Evolutionary conservation across 2,113 vertebrate genomes (phyloP).

Genomic region (Mobula birostris): DNA sequence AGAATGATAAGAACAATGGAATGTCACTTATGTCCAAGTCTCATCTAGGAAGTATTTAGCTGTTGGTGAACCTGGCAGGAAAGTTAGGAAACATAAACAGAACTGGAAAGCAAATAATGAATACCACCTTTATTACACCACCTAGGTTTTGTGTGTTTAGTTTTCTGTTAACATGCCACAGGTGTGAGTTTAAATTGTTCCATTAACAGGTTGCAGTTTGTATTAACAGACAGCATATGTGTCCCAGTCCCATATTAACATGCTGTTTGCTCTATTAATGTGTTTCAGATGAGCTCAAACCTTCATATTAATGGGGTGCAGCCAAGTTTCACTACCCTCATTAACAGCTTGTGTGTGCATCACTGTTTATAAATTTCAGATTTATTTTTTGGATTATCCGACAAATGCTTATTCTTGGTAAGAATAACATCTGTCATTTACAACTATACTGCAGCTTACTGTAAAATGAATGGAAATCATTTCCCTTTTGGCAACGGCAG

Average conservation of each 20-base stretch:
- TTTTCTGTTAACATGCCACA: constrained; percentile 8
- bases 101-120: constrained; percentile 14
- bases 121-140: constrained; percentile 4
- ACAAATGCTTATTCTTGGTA: neutral
- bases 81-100: neutral
- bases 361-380: constrained; percentile 29
- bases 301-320: neutral
- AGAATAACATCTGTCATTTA: neutral
- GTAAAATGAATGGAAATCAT: constrained; percentile 2
- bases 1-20: neutral
- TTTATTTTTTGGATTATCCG: neutral
- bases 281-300: constrained; percentile 3
- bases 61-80: neutral
- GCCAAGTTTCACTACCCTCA: neutral
- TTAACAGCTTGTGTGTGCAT: neutral
- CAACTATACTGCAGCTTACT: neutral
- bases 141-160: neutral
- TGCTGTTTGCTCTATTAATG: constrained; percentile 4
- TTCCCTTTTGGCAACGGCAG: neutral
- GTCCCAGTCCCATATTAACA: constrained; percentile 6
- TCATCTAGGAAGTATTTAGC: neutral
- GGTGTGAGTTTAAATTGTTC: neutral
- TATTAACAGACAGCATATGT: neutral
- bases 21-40: neutral
- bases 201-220: constrained; percentile 29